phyloP scores from a whole-genome alignment of 2,888 invertebrate species.

The Baccha elongata region DNA sequence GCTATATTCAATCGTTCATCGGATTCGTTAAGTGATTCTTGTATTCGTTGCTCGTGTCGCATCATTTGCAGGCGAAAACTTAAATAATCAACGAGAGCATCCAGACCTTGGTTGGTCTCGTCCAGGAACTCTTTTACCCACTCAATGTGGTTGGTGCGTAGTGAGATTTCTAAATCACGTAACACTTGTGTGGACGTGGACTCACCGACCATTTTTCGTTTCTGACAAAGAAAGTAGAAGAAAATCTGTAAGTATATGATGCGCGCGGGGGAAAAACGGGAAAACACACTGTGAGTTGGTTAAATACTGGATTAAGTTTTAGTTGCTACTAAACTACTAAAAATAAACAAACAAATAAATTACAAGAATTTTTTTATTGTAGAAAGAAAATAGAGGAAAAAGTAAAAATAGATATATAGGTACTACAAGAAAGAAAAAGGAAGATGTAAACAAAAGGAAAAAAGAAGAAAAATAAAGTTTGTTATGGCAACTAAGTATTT shows the following conservation, averaged over 20 bases:
- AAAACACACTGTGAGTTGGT: conserved; percentile 71
- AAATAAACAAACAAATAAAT: conserved; percentile 14
- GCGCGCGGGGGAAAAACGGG: conserved; percentile 64
- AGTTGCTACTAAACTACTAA: conserved; percentile 53
- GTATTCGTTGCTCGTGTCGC: conserved; percentile 93
- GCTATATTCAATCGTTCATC: conserved; percentile 87
- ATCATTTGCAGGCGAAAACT: conserved; percentile 97
- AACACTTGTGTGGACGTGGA: conserved; percentile 99
- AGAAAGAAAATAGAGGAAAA: conserved; percentile 5
- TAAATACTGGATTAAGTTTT: conserved; percentile 69
- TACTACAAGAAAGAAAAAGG: conserved; percentile 12
- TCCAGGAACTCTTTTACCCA: conserved; percentile 99
- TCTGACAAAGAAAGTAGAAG: conserved; percentile 88
- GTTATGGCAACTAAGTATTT: conserved; percentile 52
- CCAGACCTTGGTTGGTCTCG: conserved; percentile 97
- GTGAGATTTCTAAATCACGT: conserved; percentile 98
- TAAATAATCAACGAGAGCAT: conserved; percentile 98
- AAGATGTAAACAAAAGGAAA: background rate
- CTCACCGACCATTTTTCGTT: conserved; percentile 97
- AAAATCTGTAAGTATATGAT: conserved; percentile 81
- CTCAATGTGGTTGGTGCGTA: conserved; percentile 99
- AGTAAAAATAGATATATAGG: background rate
- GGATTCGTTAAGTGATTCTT: conserved; percentile 89
- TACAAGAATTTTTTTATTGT: background rate
- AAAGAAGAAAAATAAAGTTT: conserved; percentile 1